Conservation (phyloP, 2,797 vertebrate genomes). For the Coregonus ussuriensis region DNA sequence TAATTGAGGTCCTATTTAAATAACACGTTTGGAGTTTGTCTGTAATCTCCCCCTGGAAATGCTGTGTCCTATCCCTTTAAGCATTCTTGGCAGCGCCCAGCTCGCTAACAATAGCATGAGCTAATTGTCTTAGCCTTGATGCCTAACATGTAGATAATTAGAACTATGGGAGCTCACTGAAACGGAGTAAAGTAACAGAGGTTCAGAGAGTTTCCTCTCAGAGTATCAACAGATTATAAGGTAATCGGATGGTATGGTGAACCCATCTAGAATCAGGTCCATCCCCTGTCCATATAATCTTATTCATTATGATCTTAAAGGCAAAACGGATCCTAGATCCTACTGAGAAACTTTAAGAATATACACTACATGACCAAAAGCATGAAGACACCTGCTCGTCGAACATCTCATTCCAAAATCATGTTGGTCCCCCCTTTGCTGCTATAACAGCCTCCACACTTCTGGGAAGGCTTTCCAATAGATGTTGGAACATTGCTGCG, state of each 20-base stretch:
- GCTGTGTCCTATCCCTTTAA: constrained; percentile 5
- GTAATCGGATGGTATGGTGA: not conserved
- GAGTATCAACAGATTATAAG: not conserved
- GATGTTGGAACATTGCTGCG: no score
- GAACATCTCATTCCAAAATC: no score
- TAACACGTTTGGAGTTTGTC: not conserved
- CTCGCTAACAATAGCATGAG: not conserved
- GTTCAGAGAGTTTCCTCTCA: not conserved
- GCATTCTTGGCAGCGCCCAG: not conserved
- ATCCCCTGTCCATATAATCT: not conserved
- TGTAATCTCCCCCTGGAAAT: not conserved
- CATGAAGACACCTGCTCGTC: no score
- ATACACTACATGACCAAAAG: no score
- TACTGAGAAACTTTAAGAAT: no score
- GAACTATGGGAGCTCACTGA: not conserved
- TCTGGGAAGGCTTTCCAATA: no score
- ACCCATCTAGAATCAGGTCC: not conserved
- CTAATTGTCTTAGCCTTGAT: not conserved
- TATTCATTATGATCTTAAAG: not conserved
- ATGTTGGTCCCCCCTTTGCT: no score
- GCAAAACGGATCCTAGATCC: not conserved
- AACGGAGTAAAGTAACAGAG: not conserved
- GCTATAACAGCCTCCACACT: no score
- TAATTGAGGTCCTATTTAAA: not conserved
- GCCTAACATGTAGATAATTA: constrained; percentile 4